A percentile compares a stretch with the other conserved stretches of the same genome.
phyloP scores from a whole-genome alignment of 2,888 invertebrate species.

The Drosophila picticornis region DNA sequence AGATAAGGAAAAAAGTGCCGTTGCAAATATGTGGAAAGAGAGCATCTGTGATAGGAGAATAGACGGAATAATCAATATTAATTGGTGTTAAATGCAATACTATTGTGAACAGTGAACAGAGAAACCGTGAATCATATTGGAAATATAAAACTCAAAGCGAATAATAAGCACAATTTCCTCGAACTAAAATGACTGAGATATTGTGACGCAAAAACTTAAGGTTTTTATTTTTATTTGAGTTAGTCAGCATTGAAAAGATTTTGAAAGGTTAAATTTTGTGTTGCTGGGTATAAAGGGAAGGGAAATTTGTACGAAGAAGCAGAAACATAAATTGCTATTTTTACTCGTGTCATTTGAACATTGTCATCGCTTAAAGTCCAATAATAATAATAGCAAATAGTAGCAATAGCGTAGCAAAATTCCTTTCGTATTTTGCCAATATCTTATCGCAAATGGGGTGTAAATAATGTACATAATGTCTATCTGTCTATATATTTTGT shows the following conservation, averaged over 20 bases:
- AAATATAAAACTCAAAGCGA: constrained; percentile 20
- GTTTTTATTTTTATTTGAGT: constrained; percentile 15
- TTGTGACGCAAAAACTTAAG: constrained; percentile 37
- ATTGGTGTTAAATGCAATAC: constrained; percentile 21
- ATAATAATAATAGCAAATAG: constrained; percentile 12
- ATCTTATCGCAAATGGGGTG: constrained; percentile 41
- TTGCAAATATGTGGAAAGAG: constrained; percentile 25
- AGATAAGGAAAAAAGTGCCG: constrained; percentile 23
- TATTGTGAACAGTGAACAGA: constrained; percentile 26
- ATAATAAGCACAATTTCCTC: constrained; percentile 28
- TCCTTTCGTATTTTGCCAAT: constrained; percentile 18
- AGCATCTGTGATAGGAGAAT: constrained; percentile 30
- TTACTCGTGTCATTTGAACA: not conserved
- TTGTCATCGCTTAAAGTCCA: constrained; percentile 10
- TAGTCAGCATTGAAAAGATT: constrained; percentile 34
- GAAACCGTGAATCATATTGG: constrained; percentile 52
- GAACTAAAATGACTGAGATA: constrained; percentile 45
- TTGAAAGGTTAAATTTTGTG: constrained; percentile 1
- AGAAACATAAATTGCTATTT: constrained; percentile 1
- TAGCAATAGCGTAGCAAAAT: constrained; percentile 6
- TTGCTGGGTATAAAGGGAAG: not conserved
- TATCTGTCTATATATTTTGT: not conserved
- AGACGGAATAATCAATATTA: constrained; percentile 23
- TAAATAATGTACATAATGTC: constrained; percentile 14
- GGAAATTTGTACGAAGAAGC: not conserved